phyloP scores from a whole-genome alignment of 2,888 invertebrate species.

The Eurois occulta region DNA sequence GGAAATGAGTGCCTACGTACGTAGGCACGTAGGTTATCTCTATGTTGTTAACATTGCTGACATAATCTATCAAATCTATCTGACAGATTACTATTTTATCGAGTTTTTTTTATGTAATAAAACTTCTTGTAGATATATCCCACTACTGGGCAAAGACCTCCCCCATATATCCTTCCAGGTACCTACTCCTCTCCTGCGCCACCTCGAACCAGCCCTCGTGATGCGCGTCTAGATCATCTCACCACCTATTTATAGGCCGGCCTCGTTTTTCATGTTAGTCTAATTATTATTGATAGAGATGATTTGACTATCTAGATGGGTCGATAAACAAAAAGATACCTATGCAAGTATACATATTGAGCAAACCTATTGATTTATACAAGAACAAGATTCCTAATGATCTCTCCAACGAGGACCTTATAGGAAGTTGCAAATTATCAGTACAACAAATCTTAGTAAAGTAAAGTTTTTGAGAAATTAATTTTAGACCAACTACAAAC shows the following conservation, averaged over 20 bases:
- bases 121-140: no score
- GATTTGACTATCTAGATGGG: background rate
- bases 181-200: no score
- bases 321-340: background rate
- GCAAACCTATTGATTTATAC: background rate
- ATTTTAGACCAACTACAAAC: no score
- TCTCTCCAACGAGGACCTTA: background rate
- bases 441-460: background rate
- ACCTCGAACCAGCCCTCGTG: no score
- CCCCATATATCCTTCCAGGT: no score
- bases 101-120: background rate
- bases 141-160: no score
- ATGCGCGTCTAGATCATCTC: no score
- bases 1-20: background rate
- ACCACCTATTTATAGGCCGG: no score
- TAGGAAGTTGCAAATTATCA: constrained; percentile 5
- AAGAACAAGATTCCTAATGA: background rate
- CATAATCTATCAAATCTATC: background rate
- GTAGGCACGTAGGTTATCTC: background rate
- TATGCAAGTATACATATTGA: background rate
- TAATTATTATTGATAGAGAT: background rate
- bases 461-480: no score
- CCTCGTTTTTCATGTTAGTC: no score
- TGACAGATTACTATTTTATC: background rate
- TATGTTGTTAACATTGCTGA: background rate